Evolutionary conservation across 2,888 invertebrate species (phyloP), one percentile per base, ranked within the genome.

Genomic region (Taenaris catops): DNA sequence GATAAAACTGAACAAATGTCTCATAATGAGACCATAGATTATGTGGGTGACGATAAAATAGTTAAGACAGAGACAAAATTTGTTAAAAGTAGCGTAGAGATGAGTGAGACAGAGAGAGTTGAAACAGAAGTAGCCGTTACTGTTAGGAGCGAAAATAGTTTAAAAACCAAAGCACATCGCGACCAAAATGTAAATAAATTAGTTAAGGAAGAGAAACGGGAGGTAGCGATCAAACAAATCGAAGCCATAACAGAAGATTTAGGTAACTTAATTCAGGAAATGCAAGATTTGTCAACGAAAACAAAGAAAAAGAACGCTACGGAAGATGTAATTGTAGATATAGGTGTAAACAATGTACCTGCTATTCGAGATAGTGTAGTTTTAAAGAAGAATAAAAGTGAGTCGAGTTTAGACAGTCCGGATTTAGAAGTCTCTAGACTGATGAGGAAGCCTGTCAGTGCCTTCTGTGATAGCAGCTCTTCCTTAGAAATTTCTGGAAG

Each of bases 401-500:
- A 87, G 51, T 86, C 87, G 6, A 87, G 84, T 50, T 53, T 87
- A n/a, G 88, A 88, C 34, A 87, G 87, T 50, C 86, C 88, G 0
- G 88, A 88, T 49, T 49, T 87, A 41, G 88, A 88, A 58, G 87
- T 87, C 1, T 88, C 86, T 19, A 69, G 84, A 44, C 55, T 87
- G 2, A 87, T 88, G 81, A 72, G 78, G 44, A 80, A 75, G 34
- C 55, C 61, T 2, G 67, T 69, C 2, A 81, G 80, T 49, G 74
- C 79, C 1, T 81, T 79, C 44, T 72, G 76, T 38, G 87, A 87
- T 32, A 86, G 84, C 39, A 83, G 71, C 45, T 84, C 86, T 1
- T 84, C 84, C 7, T 48, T 87, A 12, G 87, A 87, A 45, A 74
- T 87, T 33, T 88, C 87, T 5, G 83, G 83, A 2, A 86, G 87